Percentiles rank a stretch among this genome's conserved stretches.
phyloP scores from a whole-genome alignment of 2,888 invertebrate genomes.

The Lucinisca nassula region DNA sequence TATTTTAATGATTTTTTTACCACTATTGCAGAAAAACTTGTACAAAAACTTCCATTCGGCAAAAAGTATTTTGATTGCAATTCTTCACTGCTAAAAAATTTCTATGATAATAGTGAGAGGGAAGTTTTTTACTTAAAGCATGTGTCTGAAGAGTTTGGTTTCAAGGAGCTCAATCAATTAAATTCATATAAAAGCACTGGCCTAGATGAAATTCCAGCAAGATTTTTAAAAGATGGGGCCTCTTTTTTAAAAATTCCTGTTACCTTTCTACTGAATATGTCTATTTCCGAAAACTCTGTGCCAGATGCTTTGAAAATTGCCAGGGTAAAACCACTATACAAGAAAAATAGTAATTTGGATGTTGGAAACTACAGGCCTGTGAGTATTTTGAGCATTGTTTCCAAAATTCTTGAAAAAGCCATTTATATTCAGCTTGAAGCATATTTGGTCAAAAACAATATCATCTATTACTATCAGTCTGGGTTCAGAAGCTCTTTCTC shows the following conservation, averaged over 20 bases:
- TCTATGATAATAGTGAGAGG: not conserved
- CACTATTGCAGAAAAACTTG: not conserved
- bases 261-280: not conserved
- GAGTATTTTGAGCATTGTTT: no score
- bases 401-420: slow-evolving; percentile 4
- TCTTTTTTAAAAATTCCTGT: slow-evolving; percentile 15
- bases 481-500: slow-evolving; percentile 31
- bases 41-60: slow-evolving; percentile 13
- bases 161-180: slow-evolving; percentile 3
- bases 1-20: slow-evolving; percentile 20
- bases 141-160: not conserved
- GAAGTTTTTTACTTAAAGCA: not conserved
- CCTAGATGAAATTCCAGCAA: not conserved
- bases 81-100: not conserved
- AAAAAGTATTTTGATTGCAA: not conserved
- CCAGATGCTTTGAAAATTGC: slow-evolving; percentile 6
- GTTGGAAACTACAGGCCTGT: slow-evolving; percentile 18
- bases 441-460: slow-evolving; percentile 5
- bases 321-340: slow-evolving; percentile 9
- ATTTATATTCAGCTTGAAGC: not conserved
- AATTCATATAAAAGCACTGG: not conserved
- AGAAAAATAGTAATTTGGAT: slow-evolving; percentile 12
- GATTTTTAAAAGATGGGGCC: slow-evolving; percentile 22
- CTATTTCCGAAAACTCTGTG: not conserved
- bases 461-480: slow-evolving; percentile 30